Percentiles rank a stretch among this genome's conserved stretches.
These are phyloP conservation scores for Urocitellus parryii DNA, from an alignment of 2,113 vertebrate genomes.

Conservation along the genomic window DNA sequence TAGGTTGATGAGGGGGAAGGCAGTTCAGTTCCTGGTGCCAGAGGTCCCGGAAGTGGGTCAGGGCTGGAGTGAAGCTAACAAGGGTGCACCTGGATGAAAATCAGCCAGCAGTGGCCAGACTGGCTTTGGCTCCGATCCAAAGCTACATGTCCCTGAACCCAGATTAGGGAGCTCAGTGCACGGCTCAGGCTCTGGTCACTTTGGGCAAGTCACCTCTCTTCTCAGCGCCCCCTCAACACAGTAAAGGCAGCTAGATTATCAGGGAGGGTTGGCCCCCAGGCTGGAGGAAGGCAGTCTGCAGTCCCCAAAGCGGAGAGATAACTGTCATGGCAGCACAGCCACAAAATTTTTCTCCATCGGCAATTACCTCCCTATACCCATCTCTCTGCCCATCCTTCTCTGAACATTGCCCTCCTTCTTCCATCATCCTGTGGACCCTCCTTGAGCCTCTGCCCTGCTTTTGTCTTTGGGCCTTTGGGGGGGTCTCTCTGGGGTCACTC, in stretches of 20 bases:
- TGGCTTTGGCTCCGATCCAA: background rate
- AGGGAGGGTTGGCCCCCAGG: background rate
- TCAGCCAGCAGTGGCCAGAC: background rate
- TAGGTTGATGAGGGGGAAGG: background rate
- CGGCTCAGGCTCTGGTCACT: background rate
- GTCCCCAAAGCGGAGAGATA: background rate
- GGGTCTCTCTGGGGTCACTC: background rate
- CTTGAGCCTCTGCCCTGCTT: background rate
- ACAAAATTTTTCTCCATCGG: background rate
- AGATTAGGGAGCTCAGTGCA: fast-evolving
- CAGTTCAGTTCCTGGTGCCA: background rate
- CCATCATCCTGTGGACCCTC: background rate
- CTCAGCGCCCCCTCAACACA: background rate
- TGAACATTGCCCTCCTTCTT: background rate
- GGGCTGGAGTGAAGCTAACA: background rate
- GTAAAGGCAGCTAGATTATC: background rate
- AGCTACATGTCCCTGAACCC: background rate
- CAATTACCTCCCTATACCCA: background rate
- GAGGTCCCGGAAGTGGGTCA: background rate
- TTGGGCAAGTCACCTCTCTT: background rate
- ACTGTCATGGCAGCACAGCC: background rate
- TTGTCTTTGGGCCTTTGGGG: background rate
- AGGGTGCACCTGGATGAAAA: background rate
- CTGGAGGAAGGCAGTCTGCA: background rate
- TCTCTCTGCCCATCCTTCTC: background rate